Evolutionary conservation across 1,140 invertebrate genomes (phyloP).

Genomic region (Streblospio benedicti): DNA sequence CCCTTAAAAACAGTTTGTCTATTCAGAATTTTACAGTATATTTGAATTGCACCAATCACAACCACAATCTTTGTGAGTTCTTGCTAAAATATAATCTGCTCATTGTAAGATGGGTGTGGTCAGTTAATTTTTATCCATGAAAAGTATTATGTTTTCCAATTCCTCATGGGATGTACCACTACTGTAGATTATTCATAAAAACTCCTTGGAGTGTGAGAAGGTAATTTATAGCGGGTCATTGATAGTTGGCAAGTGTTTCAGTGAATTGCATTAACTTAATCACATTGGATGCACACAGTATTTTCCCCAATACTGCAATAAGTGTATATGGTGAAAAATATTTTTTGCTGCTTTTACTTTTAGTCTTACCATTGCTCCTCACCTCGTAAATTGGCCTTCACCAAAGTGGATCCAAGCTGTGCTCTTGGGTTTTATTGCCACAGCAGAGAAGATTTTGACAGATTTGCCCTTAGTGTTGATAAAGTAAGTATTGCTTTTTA

Average conservation of each 20-base stretch:
- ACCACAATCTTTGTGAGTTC: background rate
- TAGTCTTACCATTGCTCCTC: constrained; percentile 75
- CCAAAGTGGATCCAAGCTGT: constrained; percentile 85
- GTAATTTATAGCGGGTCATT: background rate
- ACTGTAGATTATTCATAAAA: background rate
- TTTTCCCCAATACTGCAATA: background rate
- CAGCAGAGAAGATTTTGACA: constrained; percentile 66
- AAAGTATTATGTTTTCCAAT: background rate
- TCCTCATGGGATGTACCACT: background rate
- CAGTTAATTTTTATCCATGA: background rate
- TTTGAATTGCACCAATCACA: background rate
- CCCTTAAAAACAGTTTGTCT: too few species aligned
- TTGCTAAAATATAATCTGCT: too few species aligned
- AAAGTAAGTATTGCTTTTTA: constrained; percentile 6
- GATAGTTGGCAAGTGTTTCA: background rate
- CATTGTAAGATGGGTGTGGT: background rate
- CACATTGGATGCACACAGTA: background rate
- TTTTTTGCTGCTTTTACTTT: constrained; percentile 18
- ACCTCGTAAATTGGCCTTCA: constrained; percentile 76
- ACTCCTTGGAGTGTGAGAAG: background rate
- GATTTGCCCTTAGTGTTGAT: constrained; percentile 51
- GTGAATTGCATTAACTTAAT: background rate
- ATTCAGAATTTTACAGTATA: constrained; percentile 6
- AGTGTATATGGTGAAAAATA: background rate
- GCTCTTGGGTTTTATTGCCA: constrained; percentile 80